Conservation (phyloP, 2,797 vertebrate species). For the Poeciliopsis turneri region DNA sequence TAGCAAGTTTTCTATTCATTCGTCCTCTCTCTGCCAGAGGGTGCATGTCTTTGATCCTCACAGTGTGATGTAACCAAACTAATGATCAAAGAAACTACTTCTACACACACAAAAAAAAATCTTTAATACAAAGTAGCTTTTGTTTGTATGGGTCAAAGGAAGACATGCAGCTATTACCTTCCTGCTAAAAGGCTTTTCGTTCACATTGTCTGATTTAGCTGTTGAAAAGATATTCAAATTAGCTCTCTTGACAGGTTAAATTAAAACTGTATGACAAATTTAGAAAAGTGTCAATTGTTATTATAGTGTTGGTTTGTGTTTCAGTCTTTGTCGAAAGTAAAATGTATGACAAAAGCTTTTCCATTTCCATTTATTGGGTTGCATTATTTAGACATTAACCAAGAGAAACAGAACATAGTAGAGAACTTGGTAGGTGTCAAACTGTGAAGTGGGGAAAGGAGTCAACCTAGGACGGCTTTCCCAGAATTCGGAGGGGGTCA, state of each 20-base stretch:
- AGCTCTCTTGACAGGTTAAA: neutral
- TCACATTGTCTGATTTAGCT: slow-evolving; percentile 34
- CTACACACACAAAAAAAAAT: slow-evolving; percentile 25
- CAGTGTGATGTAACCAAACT: slow-evolving; percentile 45
- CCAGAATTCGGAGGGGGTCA: slow-evolving; percentile 77
- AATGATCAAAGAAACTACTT: slow-evolving; percentile 46
- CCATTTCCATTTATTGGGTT: slow-evolving; percentile 13
- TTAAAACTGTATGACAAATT: slow-evolving; percentile 12
- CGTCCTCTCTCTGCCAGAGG: slow-evolving; percentile 55
- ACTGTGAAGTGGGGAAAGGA: slow-evolving; percentile 58
- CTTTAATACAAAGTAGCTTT: slow-evolving; percentile 40
- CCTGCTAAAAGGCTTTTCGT: slow-evolving; percentile 22
- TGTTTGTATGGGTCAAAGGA: slow-evolving; percentile 16
- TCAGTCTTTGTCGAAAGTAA: slow-evolving; percentile 8
- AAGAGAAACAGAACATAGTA: slow-evolving; percentile 17
- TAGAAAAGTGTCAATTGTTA: neutral
- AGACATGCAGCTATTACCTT: slow-evolving; percentile 30
- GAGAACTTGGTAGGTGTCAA: slow-evolving; percentile 35
- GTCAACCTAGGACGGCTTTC: slow-evolving; percentile 65
- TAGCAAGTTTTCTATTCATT: slow-evolving; percentile 54
- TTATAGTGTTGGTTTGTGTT: neutral
- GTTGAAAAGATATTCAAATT: slow-evolving; percentile 24
- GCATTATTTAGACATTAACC: slow-evolving; percentile 31
- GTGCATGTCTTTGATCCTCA: slow-evolving; percentile 48
- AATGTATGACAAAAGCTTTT: slow-evolving; percentile 17